Evolutionary conservation across 2,113 vertebrate genomes (phyloP).

Genomic region (Himantopus leucocephalus): DNA sequence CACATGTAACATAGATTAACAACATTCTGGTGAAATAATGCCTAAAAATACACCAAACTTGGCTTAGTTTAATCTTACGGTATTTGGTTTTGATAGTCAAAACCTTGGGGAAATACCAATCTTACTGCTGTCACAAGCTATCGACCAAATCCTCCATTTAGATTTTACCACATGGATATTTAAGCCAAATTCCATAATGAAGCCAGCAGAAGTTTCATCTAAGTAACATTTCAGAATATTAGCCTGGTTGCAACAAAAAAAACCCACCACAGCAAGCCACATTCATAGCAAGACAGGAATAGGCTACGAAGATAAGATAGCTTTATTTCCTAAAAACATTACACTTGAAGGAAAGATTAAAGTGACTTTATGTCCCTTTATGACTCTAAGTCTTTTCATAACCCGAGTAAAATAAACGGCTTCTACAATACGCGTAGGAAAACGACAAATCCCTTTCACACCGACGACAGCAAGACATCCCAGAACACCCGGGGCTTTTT

Average conservation of each 20-base stretch:
- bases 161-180: fast-evolving
- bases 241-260: not conserved
- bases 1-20: fast-evolving
- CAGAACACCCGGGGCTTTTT: fast-evolving
- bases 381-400: too few species aligned
- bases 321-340: not conserved
- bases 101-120: fast-evolving
- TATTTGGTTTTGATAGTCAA: not conserved
- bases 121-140: not conserved
- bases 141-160: not conserved
- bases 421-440: fast-evolving
- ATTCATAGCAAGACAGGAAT: fast-evolving
- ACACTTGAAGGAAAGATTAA: not conserved
- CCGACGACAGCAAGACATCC: fast-evolving
- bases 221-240: fast-evolving
- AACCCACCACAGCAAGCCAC: fast-evolving
- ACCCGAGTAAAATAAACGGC: fast-evolving
- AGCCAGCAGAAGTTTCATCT: fast-evolving
- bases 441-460: not conserved
- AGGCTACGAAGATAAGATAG: fast-evolving
- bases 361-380: fast-evolving
- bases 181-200: not conserved
- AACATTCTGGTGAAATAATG: not conserved
- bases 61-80: not conserved
- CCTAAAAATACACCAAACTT: not conserved